phyloP scores from a whole-genome alignment of 2,888 invertebrate genomes.

The Mycogona germanica region DNA sequence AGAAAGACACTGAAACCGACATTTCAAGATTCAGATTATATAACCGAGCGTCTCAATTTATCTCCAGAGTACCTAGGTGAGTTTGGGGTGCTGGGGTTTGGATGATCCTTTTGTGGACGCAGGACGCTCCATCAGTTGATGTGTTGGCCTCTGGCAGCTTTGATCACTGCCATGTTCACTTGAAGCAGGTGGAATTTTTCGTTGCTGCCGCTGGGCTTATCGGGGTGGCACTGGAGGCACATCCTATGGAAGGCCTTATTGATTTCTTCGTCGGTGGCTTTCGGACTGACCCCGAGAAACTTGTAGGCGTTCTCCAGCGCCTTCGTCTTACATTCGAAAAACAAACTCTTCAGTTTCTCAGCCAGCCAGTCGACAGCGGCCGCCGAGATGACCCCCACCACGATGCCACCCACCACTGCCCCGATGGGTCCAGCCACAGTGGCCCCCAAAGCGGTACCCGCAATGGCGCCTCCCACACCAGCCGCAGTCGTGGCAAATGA shows the following conservation, averaged over 20 bases:
- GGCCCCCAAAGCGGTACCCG: background rate
- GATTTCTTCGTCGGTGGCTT: conserved; percentile 1
- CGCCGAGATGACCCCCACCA: background rate
- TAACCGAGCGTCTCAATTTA: no score
- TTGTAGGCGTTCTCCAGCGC: conserved; percentile 8
- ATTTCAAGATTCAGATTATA: no score
- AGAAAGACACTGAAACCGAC: no score
- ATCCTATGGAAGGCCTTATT: conserved; percentile 1
- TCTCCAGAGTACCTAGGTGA: no score
- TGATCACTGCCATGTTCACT: conserved; percentile 1
- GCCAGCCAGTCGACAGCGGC: background rate
- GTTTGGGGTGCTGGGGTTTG: no score
- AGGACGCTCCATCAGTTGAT: no score
- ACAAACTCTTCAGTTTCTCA: background rate
- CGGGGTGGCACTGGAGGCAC: conserved; percentile 3
- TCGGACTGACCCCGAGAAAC: background rate
- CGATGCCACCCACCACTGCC: background rate
- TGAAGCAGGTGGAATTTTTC: conserved; percentile 2
- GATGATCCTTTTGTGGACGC: no score
- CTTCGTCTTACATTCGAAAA: background rate
- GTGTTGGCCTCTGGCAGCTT: conserved; percentile 4
- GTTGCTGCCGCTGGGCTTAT: background rate
- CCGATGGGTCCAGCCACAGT: conserved; percentile 4
- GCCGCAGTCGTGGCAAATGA: background rate
- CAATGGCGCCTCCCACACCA: background rate